These are phyloP conservation scores for Eurytoma californica DNA, from an alignment of 2,888 invertebrate genomes.

Conservation along the genomic window DNA sequence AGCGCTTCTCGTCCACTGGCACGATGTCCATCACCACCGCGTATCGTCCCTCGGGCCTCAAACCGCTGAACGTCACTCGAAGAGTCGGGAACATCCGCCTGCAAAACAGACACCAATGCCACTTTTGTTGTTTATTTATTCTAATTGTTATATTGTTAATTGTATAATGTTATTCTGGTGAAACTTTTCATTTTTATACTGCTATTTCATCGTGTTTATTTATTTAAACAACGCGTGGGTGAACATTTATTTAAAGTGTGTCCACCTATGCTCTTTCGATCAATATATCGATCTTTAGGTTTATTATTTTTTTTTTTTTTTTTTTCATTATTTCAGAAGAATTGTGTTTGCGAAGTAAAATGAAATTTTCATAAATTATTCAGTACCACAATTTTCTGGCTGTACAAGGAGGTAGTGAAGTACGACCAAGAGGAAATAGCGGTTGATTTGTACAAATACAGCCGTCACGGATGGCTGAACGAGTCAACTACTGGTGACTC, in stretches of 20 bases:
- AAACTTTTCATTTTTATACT: too few species aligned
- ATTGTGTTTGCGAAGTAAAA: too few species aligned
- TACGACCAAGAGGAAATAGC: slow-evolving; percentile 22
- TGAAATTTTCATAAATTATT: slow-evolving; percentile 29
- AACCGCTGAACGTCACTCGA: slow-evolving; percentile 92
- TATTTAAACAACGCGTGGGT: too few species aligned
- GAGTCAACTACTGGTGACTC: slow-evolving; percentile 37
- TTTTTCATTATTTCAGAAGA: too few species aligned
- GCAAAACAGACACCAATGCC: not conserved
- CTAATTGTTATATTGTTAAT: too few species aligned
- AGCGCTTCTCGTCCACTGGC: slow-evolving; percentile 96
- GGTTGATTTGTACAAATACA: slow-evolving; percentile 30
- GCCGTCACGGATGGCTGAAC: slow-evolving; percentile 37
- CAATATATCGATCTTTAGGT: too few species aligned
- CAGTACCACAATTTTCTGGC: slow-evolving; percentile 23
- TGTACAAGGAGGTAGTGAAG: slow-evolving; percentile 22
- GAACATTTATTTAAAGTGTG: too few species aligned
- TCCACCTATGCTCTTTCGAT: too few species aligned
- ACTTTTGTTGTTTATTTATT: too few species aligned
- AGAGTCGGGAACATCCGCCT: slow-evolving; percentile 99
- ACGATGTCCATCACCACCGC: slow-evolving; percentile 97
- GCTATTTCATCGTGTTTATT: too few species aligned
- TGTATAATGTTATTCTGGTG: too few species aligned
- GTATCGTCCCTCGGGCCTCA: slow-evolving; percentile 89
- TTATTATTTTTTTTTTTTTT: too few species aligned